Conservation (phyloP, 2,888 invertebrate genomes). For the Sepioteuthis lessoniana region DNA sequence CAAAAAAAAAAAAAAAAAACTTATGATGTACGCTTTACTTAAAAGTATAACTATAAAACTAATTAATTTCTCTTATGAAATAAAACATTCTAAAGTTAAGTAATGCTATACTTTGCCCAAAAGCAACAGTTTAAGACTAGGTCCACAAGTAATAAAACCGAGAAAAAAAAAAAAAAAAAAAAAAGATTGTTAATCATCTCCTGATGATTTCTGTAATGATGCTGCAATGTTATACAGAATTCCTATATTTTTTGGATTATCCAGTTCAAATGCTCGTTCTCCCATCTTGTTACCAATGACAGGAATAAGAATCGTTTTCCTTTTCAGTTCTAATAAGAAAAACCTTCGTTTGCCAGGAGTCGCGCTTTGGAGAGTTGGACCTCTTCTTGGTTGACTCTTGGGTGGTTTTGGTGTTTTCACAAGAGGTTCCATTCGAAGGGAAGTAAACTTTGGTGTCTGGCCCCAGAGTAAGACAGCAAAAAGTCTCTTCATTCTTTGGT, state of each 20-base stretch:
- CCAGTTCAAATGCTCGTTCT: conserved; percentile 35
- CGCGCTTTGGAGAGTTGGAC: conserved; percentile 1
- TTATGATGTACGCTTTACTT: too few relatives aligned
- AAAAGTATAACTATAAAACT: too few relatives aligned
- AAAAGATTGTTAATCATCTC: background rate
- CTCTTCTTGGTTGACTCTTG: conserved; percentile 14
- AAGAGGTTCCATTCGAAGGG: conserved; percentile 35
- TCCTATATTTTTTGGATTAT: conserved; percentile 40
- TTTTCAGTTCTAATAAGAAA: conserved; percentile 42
- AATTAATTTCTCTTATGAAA: too few relatives aligned
- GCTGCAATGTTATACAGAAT: conserved; percentile 44
- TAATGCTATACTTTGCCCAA: too few relatives aligned
- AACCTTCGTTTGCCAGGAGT: conserved; percentile 41
- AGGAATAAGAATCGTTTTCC: conserved; percentile 40
- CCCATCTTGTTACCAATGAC: conserved; percentile 40
- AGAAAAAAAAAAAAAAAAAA: background rate
- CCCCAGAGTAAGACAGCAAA: conserved; percentile 39
- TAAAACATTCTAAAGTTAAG: too few relatives aligned
- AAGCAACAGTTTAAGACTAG: too few relatives aligned
- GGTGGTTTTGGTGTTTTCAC: background rate
- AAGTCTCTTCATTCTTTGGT: conserved; percentile 35
- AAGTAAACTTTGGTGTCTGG: background rate
- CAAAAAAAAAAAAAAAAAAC: too few relatives aligned
- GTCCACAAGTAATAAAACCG: background rate
- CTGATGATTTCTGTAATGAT: conserved; percentile 40